A percentile compares a stretch with the other conserved stretches of the same genome.
Evolutionary conservation across 2,797 vertebrate genomes (phyloP).

Genomic region (Enteromius anoplus): DNA sequence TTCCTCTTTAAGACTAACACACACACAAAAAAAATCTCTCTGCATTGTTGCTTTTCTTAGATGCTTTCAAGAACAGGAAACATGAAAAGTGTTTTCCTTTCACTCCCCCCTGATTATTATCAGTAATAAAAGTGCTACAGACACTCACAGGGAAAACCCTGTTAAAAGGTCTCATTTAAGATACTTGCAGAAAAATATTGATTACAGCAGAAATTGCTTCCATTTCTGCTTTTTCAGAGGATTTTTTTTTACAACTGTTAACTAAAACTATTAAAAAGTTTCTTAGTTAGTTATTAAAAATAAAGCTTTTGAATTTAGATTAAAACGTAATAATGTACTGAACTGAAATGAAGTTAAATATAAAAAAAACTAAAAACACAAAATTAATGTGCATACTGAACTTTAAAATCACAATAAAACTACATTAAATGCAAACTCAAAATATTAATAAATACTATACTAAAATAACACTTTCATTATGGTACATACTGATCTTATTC

Average conservation of each 20-base stretch:
- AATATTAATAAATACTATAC: not conserved
- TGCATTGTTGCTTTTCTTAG: constrained; percentile 9
- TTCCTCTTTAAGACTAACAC: constrained; percentile 10
- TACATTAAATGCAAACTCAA: not conserved
- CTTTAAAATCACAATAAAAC: not conserved
- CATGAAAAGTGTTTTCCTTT: not conserved
- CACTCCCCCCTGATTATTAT: not conserved
- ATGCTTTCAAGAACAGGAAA: not conserved
- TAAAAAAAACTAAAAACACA: not conserved
- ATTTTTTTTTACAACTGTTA: not conserved
- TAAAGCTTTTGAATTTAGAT: not conserved
- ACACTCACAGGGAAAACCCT: not conserved
- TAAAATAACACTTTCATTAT: not conserved
- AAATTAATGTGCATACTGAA: not conserved
- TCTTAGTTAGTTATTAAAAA: not conserved
- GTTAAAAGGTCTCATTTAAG: not conserved
- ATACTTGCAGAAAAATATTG: not conserved
- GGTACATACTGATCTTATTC: not conserved
- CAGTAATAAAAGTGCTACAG: not conserved
- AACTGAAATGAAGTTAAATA: too few relatives aligned
- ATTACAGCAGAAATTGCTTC: not conserved
- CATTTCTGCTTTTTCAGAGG: not conserved
- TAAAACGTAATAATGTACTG: not conserved
- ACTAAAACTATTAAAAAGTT: not conserved
- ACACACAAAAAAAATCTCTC: not conserved